Percentiles rank a stretch among this genome's conserved stretches.
phyloP scores from a whole-genome alignment of 2,113 vertebrate genomes.

The Barnardius zonarius region DNA sequence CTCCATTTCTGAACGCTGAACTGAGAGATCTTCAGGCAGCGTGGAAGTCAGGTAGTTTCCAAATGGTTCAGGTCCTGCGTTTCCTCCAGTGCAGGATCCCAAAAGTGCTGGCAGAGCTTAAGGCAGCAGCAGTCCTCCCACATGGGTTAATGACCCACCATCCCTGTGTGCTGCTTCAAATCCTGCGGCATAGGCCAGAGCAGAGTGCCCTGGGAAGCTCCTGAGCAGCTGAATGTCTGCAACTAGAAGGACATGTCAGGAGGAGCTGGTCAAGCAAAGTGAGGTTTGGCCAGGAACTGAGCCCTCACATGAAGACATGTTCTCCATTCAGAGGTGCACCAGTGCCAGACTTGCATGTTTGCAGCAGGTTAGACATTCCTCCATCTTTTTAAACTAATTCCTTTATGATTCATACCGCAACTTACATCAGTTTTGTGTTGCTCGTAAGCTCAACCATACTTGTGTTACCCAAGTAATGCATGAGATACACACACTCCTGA shows the following conservation, averaged over 20 bases:
- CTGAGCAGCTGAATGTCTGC: not conserved
- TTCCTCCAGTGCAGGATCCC: not conserved
- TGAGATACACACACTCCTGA: not conserved
- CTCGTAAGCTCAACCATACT: not conserved
- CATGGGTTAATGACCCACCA: not conserved
- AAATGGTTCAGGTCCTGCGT: fast-evolving
- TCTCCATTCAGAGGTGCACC: not conserved
- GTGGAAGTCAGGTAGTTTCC: not conserved
- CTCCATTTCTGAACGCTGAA: not conserved
- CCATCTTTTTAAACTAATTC: not conserved
- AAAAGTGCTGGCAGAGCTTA: not conserved
- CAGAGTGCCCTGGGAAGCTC: not conserved
- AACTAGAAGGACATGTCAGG: fast-evolving
- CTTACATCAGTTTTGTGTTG: fast-evolving
- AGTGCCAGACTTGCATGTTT: not conserved
- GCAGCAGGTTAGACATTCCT: not conserved
- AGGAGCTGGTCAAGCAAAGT: not conserved
- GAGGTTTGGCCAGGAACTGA: not conserved
- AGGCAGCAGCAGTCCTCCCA: not conserved
- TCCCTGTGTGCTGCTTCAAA: not conserved
- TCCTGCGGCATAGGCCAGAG: not conserved
- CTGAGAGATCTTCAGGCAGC: not conserved
- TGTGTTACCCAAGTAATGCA: fast-evolving
- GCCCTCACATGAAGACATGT: fast-evolving
- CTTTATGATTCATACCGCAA: not conserved